These are phyloP conservation scores for Penaeus japonicus DNA, from an alignment of 1,140 invertebrate species.

Conservation along the genomic window DNA sequence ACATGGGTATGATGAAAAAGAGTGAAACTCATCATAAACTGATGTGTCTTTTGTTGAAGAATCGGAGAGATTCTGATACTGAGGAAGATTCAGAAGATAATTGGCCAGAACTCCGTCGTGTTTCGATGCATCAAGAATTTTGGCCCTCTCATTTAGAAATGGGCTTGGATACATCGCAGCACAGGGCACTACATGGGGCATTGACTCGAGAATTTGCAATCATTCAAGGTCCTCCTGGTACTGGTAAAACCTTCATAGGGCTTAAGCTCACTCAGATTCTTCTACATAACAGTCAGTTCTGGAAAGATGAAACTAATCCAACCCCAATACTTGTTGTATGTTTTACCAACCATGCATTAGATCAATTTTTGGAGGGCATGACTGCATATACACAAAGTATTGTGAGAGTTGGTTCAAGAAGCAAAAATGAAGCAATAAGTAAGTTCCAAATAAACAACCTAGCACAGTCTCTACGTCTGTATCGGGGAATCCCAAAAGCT, in stretches of 20 bases:
- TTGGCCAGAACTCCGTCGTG: conserved; percentile 60
- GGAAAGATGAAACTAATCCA: not conserved
- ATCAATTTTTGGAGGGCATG: conserved; percentile 86
- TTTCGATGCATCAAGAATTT: conserved; percentile 61
- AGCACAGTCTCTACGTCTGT: not conserved
- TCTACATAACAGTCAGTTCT: conserved; percentile 66
- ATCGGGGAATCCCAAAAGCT: not conserved
- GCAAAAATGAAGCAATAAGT: conserved; percentile 70
- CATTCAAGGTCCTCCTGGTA: conserved; percentile 81
- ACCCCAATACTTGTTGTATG: conserved; percentile 80
- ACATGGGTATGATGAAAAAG: not conserved
- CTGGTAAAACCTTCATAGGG: conserved; percentile 80
- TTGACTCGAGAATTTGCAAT: conserved; percentile 69
- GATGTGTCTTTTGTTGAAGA: too few relatives aligned
- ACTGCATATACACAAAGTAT: conserved; percentile 65
- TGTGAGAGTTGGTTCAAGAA: conserved; percentile 78
- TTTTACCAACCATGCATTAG: conserved; percentile 87
- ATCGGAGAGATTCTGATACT: not conserved
- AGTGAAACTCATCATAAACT: too few relatives aligned
- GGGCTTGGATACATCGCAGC: conserved; percentile 64
- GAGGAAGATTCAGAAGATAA: conserved; percentile 45
- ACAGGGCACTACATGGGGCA: conserved; percentile 64
- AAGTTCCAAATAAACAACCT: conserved; percentile 48
- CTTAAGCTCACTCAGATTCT: conserved; percentile 73
- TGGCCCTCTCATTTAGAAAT: conserved; percentile 32